Conservation (phyloP, 2,888 invertebrate genomes). For the Arrhopalites spinosus region DNA sequence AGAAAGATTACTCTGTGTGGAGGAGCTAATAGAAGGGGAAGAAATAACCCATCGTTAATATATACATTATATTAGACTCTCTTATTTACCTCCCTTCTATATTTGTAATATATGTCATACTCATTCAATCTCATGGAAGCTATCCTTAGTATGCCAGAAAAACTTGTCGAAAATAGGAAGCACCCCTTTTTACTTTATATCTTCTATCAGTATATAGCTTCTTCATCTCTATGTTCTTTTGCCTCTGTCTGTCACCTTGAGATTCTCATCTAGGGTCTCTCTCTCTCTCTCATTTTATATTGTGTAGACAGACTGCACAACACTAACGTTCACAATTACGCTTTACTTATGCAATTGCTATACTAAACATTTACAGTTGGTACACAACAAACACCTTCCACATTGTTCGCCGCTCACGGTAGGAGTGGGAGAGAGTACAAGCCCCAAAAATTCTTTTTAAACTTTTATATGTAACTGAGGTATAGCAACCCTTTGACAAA, state of each 20-base stretch:
- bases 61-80: too few relatives aligned
- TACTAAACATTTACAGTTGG: too few relatives aligned
- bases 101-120: background rate
- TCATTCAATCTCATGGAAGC: background rate
- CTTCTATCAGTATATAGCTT: background rate
- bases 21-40: background rate
- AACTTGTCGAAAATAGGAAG: background rate
- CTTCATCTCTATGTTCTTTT: background rate
- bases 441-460: too few relatives aligned
- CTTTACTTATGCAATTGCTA: too few relatives aligned
- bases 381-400: constrained; percentile 25
- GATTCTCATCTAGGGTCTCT: constrained; percentile 4
- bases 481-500: too few relatives aligned
- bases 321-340: constrained; percentile 20
- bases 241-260: constrained; percentile 4
- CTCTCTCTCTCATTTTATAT: background rate
- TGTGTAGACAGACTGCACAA: background rate
- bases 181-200: background rate
- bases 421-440: too few relatives aligned
- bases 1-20: background rate
- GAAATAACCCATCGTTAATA: background rate
- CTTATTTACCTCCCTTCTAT: background rate
- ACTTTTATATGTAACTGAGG: too few relatives aligned
- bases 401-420: background rate
- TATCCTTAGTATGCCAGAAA: too few relatives aligned